These are phyloP conservation scores for Anolis sagrei DNA, from an alignment of 2,113 vertebrate genomes.

Conservation along the genomic window DNA sequence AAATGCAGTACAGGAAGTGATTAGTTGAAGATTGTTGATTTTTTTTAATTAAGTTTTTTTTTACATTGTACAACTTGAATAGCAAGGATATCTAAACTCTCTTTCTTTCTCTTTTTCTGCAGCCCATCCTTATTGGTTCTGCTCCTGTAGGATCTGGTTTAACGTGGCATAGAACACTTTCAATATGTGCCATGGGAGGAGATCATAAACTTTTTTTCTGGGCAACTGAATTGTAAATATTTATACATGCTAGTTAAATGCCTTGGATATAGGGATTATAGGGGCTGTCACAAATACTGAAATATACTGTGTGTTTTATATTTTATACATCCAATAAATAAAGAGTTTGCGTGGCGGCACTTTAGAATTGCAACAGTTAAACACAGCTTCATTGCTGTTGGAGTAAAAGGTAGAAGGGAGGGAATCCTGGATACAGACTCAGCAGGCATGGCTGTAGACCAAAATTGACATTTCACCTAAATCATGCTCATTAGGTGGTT, in stretches of 20 bases:
- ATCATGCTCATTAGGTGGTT: too few relatives aligned
- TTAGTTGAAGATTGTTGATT: background rate
- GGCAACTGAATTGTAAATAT: slow-evolving; percentile 92
- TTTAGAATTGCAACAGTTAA: background rate
- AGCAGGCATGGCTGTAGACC: background rate
- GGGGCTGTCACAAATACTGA: background rate
- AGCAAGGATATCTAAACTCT: slow-evolving; percentile 15
- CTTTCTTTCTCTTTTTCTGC: slow-evolving; percentile 46
- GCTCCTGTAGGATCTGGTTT: slow-evolving; percentile 89
- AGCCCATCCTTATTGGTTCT: slow-evolving; percentile 89
- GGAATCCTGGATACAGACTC: background rate
- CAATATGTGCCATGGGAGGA: slow-evolving; percentile 89
- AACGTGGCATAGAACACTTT: slow-evolving; percentile 93
- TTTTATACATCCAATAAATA: background rate
- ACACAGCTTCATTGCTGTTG: background rate
- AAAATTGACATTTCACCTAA: too few relatives aligned
- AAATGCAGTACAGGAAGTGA: background rate
- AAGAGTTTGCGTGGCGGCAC: background rate
- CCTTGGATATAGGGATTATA: background rate
- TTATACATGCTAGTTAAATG: background rate
- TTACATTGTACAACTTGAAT: background rate
- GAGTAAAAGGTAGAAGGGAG: background rate
- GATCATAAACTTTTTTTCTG: slow-evolving; percentile 95
- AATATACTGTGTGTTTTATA: slow-evolving; percentile 19
- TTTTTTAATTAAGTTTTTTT: background rate